Evolutionary conservation across 2,888 invertebrate species (phyloP), one percentile per base, ranked within the genome.

Genomic region (Acrobasis repandana): DNA sequence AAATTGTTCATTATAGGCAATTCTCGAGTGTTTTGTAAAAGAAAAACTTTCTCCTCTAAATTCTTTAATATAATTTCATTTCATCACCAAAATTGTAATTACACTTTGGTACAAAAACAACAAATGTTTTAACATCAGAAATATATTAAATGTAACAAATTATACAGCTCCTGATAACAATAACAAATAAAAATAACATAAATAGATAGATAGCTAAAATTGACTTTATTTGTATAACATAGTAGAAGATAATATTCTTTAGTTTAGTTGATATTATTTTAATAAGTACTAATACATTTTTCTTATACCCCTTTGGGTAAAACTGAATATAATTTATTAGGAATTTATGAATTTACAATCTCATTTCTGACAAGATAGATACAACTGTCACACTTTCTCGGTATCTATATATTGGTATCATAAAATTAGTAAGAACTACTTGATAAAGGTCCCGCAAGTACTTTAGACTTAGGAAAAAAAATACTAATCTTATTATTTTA

Each of bases 381-480:
- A 70, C 66, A 73, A 66, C 72, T 66, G 72, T 71, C 64, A 65
- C 70, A 70, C 67, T 65, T 68, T 72, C 66, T 60, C 9, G 49
- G n/a, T 48, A 36, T 64, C 51, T 72, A 77, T 79, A 79, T 76
- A 65, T n/a, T n/a, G 38, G 6, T 77, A 76, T 78, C 70, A 79
- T 77, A 75, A 77, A 76, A 75, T 77, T 69, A 71, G 72, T 77
- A 79, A 77, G 68, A 74, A 70, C 77, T 79, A 83, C 80, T 74
- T 75, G 77, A 82, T 73, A 77, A 80, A 88, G 90, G 90, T 90
- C 90, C 90, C 90, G 85, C 83, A 79, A 84, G 82, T 84, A 85
- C 75, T 84, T 79, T 74, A 82, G 78, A 85, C 76, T 76, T 80
- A 80, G 72, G 74, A 76, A 78, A 73, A n/a, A 69, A 71, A 72